Base-by-base conservation (phyloP, 2,888 invertebrate species). In the Aphodius granarius region DNA sequence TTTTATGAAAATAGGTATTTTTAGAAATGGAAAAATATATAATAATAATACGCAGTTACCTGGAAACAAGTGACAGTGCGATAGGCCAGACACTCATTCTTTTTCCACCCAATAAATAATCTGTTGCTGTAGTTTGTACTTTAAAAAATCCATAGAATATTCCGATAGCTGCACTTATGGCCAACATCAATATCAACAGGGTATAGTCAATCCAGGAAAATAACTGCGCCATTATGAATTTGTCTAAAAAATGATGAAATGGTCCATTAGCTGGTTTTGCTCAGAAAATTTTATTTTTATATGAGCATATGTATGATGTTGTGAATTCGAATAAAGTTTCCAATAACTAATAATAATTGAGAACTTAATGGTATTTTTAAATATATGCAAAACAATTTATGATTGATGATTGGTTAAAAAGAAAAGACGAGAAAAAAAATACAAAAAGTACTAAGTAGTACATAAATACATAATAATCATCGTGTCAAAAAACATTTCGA, bases 71-170 rank as follows among this genome's bases (percentile, higher is more conserved):
- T 68, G 92, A 92, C 85, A 93, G 88, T 1, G 92, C 90, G 76
- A 93, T 89, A 0, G 94, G 92, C 79, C 93, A 89, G 20, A 90
- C 89, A 0, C 90, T 90, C 92, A 93, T 92, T 81, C 90, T 89
- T 83, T 91, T 91, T 13, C 91, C 91, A 19, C 92, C 93, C 84
- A 92, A 89, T 70, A 93, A 84, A 83, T 93, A 92, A 68, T 92
- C 92, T 9, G 88, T 86, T 2, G 92, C 91, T 0, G 90, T 91
- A 78, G 90, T 89, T 80, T 89, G 89, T 77, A 88, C 89, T 73
- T 86, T 86, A 77, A 86, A 87, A 78, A 86, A 88, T 16, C 89
- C 90, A 80, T 88, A 90, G 82, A 89, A 90, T 22, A 90, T 81
- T 0, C 90, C 90, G 74, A 90, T 89, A 13, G 86, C 80, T 2